phyloP scores from a whole-genome alignment of 2,888 invertebrate species.

The Uropetala carovei region DNA sequence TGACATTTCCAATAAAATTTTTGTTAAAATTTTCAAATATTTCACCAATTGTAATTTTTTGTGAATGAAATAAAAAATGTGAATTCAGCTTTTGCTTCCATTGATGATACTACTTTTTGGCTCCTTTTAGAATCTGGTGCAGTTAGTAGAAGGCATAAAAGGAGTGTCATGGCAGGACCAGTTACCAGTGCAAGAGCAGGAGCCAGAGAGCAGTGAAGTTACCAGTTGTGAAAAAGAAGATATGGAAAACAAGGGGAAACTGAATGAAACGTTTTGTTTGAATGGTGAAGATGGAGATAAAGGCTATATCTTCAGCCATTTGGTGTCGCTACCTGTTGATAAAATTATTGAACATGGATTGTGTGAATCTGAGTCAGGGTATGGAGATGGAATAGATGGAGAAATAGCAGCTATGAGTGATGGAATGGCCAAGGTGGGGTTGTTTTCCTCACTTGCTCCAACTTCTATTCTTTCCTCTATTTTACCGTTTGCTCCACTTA shows the following conservation, averaged over 20 bases:
- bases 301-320: constrained; percentile 3
- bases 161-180: constrained; percentile 53
- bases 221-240: background rate
- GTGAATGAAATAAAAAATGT: too few species aligned
- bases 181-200: background rate
- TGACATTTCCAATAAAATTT: too few species aligned
- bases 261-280: constrained; percentile 37
- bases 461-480: constrained; percentile 52
- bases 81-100: too few species aligned
- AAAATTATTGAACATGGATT: constrained; percentile 33
- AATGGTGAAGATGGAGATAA: background rate
- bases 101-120: background rate
- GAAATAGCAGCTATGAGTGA: constrained; percentile 47
- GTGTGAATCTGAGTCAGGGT: constrained; percentile 13
- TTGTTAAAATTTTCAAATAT: too few species aligned
- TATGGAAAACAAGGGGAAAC: background rate
- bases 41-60: too few species aligned
- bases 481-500: background rate
- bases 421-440: constrained; percentile 39
- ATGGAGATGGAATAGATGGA: constrained; percentile 36
- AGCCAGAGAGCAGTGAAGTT: background rate
- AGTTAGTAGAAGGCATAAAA: constrained; percentile 20
- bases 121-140: constrained; percentile 4
- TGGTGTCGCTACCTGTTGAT: background rate
- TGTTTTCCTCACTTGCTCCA: constrained; percentile 46